Evolutionary conservation across 2,888 invertebrate genomes (phyloP), one percentile per base, ranked within the genome.

Genomic region (Nomada goodeniana): DNA sequence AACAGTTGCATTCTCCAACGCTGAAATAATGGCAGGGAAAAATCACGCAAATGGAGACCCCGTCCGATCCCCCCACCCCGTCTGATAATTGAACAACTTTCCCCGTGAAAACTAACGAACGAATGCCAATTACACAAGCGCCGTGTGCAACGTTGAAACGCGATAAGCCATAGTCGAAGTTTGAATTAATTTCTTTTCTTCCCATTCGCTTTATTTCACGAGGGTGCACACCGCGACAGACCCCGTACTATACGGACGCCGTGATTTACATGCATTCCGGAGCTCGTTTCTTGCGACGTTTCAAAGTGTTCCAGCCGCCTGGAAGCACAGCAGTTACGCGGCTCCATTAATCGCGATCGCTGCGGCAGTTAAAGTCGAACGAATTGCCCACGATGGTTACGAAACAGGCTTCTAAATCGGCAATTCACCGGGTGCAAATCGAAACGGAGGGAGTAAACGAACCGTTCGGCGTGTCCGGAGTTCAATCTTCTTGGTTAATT

Each of bases 291-390:
- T 63, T 53, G 18, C 18, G n/a, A 29, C 53, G 36, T 57, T 76
- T 60, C 59, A 44, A 57, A 64, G n/a, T 47, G 65, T 50, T 50
- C 52, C 50, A 57, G 65, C 20, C 55, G 55, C 57, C 15, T 47
- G 29, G 36, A 23, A 59, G 57, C 59, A 18, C 55, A 26, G n/a
- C 47, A 50, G 55, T 65, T 65, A 65, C 57, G 65, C 53, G 47
- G 57, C 26, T 50, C 65, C 29, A 50, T 73, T 65, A 73, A 73
- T 73, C 57, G 57, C 57, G 52, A 71, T 52, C 52, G 20, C 23
- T 18, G 44, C 50, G 20, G 11, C 61, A 23, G 61, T 61, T 59
- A n/a, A 61, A 71, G 52, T 71, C 60, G 70, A 50, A 83, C 81
- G 64, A 77, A 75, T 57, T 52, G 74, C 67, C 71, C 57, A 60